phyloP scores from a whole-genome alignment of 2,797 vertebrate genomes.

The Macropus fuliginosus region DNA sequence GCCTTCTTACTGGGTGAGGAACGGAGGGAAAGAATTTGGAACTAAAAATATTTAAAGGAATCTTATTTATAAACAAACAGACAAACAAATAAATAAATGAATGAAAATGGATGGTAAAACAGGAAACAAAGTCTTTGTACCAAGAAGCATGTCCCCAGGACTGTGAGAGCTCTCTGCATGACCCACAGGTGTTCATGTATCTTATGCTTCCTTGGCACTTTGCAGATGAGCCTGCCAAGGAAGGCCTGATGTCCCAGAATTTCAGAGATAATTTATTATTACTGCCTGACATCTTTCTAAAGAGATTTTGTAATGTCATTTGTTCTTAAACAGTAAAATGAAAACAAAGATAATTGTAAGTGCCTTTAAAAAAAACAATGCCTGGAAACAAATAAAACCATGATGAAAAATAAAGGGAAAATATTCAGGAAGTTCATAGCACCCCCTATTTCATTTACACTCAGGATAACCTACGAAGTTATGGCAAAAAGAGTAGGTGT shows the following conservation, averaged over 20 bases:
- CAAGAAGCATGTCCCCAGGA: neutral
- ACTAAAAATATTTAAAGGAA: neutral
- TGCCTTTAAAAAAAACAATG: neutral
- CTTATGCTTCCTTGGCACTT: neutral
- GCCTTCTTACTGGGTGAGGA: neutral
- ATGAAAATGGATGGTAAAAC: neutral
- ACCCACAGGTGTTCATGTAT: neutral
- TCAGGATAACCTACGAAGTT: neutral
- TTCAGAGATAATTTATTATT: neutral
- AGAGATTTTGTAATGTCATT: neutral
- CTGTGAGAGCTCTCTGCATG: neutral
- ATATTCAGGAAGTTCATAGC: neutral
- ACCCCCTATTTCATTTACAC: neutral
- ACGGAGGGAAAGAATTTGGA: neutral
- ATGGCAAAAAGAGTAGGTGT: neutral
- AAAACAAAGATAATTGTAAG: neutral
- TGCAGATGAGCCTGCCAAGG: neutral
- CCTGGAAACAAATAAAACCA: neutral
- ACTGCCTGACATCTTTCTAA: neutral
- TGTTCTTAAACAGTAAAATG: neutral
- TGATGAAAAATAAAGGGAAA: neutral
- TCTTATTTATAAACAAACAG: neutral
- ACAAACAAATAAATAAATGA: neutral
- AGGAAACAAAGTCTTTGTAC: neutral
- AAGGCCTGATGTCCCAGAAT: neutral